Conservation (phyloP, 2,797 vertebrate genomes). For the Chloroceryle amazona region DNA sequence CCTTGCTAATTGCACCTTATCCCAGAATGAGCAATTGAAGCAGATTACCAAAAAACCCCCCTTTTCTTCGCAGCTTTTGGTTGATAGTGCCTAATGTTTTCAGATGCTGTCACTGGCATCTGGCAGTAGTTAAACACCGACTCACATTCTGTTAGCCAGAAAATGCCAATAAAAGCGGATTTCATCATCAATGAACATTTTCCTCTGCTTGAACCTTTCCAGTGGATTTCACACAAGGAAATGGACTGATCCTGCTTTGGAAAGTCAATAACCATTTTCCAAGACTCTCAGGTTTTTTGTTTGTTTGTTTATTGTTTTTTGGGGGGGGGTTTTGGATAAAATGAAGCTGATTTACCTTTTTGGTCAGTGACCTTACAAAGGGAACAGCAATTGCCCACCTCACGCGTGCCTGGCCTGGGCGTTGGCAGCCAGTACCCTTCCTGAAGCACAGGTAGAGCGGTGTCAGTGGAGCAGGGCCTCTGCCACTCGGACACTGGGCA, state of each 20-base stretch:
- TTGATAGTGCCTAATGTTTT: not conserved
- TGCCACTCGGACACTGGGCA: no score
- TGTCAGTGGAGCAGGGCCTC: accelerated
- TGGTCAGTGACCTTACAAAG: not conserved
- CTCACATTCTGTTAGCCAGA: not conserved
- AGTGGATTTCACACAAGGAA: not conserved
- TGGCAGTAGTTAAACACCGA: not conserved
- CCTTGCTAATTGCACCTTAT: accelerated
- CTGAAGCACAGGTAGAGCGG: not conserved
- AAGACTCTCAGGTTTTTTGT: not conserved
- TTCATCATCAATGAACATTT: not conserved
- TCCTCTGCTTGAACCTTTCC: not conserved
- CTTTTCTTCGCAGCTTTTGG: not conserved
- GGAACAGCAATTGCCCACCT: not conserved
- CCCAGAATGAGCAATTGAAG: not conserved
- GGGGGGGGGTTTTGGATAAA: not conserved
- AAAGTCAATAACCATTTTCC: not conserved
- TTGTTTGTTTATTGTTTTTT: not conserved
- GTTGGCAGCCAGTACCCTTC: not conserved
- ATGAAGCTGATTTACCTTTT: not conserved
- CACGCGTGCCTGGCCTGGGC: accelerated
- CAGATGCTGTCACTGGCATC: not conserved
- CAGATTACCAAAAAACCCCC: not conserved
- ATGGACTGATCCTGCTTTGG: not conserved
- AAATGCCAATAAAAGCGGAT: not conserved